A percentile compares a stretch with the other conserved stretches of the same genome.
These are phyloP conservation scores for Gortyna flavago DNA, from an alignment of 2,888 invertebrate species.

Conservation along the genomic window DNA sequence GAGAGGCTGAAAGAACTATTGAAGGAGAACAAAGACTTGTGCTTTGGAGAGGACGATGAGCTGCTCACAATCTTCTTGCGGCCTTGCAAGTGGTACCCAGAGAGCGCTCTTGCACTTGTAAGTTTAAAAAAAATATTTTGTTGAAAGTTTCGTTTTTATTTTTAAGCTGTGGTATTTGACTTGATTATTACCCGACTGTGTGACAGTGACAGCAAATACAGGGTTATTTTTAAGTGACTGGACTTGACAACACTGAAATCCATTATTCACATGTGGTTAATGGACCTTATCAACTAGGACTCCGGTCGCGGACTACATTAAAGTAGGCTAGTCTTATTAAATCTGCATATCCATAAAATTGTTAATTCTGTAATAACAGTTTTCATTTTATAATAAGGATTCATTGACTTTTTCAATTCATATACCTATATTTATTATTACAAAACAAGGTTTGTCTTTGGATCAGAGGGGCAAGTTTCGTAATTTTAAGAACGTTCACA, in stretches of 20 bases:
- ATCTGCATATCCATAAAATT: not conserved
- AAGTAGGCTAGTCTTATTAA: constrained; percentile 17
- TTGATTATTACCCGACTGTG: not conserved
- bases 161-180: not conserved
- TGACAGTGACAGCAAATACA: not conserved
- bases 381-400: constrained; percentile 12
- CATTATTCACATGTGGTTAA: constrained; percentile 24
- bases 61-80: constrained; percentile 94
- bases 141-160: not conserved
- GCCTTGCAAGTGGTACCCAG: constrained; percentile 95
- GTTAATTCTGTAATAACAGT: constrained; percentile 3
- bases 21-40: constrained; percentile 92
- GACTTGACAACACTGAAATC: constrained; percentile 3
- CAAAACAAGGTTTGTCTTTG: too few relatives aligned
- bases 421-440: not conserved
- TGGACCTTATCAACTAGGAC: constrained; percentile 27
- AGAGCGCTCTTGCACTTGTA: constrained; percentile 94
- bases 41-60: constrained; percentile 93
- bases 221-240: not conserved
- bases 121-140: constrained; percentile 78
- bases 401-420: not conserved
- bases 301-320: constrained; percentile 3
- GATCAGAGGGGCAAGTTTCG: too few relatives aligned
- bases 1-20: constrained; percentile 91
- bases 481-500: too few relatives aligned